These are phyloP conservation scores for Adelosebastes latens DNA, from an alignment of 2,797 vertebrate genomes.

Conservation along the genomic window DNA sequence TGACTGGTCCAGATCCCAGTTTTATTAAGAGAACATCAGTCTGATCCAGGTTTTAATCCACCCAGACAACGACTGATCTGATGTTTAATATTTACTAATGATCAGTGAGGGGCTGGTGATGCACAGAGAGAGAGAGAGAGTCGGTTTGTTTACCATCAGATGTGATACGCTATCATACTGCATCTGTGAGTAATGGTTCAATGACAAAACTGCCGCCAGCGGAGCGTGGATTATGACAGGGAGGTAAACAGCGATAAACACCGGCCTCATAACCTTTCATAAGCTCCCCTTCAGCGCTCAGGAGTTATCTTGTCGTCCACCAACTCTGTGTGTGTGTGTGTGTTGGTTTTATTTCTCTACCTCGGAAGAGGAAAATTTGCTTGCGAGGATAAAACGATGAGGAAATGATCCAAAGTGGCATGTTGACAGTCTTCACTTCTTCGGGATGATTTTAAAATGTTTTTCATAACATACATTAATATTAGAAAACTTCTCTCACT, in stretches of 20 bases:
- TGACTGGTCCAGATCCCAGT: not conserved
- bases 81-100: constrained; percentile 22
- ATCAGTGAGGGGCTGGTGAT: not conserved
- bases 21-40: constrained; percentile 11
- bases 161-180: constrained; percentile 26
- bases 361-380: not conserved
- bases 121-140: not conserved
- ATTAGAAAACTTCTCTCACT: not conserved
- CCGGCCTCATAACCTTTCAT: constrained; percentile 60
- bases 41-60: not conserved
- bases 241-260: constrained; percentile 67
- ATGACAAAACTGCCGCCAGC: constrained; percentile 45
- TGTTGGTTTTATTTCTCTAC: not conserved
- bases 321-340: not conserved
- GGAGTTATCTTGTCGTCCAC: constrained; percentile 26
- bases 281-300: constrained; percentile 49
- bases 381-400: not conserved
- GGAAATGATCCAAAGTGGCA: constrained; percentile 28
- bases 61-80: not conserved
- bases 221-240: constrained; percentile 55
- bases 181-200: constrained; percentile 58
- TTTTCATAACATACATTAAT: not conserved
- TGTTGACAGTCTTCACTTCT: no score
- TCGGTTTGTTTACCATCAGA: constrained; percentile 38
- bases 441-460: not conserved